Evolutionary conservation across 2,797 vertebrate species (phyloP), one percentile per base, ranked within the genome.

Genomic region (Huso huso): DNA sequence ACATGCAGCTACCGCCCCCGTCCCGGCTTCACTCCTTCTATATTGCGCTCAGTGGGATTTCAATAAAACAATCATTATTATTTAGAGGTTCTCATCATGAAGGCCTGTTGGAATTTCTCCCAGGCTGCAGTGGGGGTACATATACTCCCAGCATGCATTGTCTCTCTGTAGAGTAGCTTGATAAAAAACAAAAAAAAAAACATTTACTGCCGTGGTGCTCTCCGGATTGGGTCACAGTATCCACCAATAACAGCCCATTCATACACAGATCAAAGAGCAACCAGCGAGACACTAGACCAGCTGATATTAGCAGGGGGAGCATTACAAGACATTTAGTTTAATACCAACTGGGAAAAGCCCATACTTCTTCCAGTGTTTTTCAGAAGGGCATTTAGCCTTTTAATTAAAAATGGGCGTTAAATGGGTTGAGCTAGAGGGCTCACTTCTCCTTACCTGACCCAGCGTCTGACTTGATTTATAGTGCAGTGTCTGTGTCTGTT

Each of bases 31-130:
- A 15, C 55, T 61, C 15, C 37, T 61, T 50, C 48, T 64, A 88
- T 90, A 90, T 90, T 90, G 84, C 79, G 78, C 86, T 81, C 88
- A 83, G 87, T 73, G 70, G 86, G 88, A 77, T 80, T 73, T 79
- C 76, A 48, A 77, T 75, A 77, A 73, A 37, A 51, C 48, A 69
- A 70, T 64, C 77, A 80, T 82, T 84, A 80, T 86, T 84, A 52
- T 60, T 58, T 81, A 73, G 78, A 79, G 72, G 80, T 85, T 85
- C 81, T 85, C 80, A 68, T 72, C 66, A 65, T 68, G 76, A 76
- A 77, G 81, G 77, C 77, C 75, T 76, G 70, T 77, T 81, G 82
- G 84, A 82, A 81, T 85, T 85, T 58, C 86, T 86, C 84, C 84
- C 86, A 87, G 77, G 77, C 79, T 82, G 69, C 74, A 71, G 76